A percentile compares a stretch with the other conserved stretches of the same genome.
Evolutionary conservation across 2,113 vertebrate species (phyloP).

Genomic region (Cygnus atratus): DNA sequence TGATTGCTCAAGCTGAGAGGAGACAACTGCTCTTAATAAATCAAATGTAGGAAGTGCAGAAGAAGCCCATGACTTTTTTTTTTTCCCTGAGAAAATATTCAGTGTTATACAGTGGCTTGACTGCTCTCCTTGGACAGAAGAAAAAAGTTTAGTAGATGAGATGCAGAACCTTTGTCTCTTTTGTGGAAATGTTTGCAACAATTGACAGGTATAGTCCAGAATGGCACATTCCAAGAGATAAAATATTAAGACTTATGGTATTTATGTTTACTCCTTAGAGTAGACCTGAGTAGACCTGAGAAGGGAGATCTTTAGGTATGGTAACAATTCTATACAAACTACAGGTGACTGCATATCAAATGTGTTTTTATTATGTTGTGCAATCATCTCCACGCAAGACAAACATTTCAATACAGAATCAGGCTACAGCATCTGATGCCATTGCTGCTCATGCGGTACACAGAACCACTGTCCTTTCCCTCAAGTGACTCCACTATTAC

Average conservation of each 20-base stretch:
- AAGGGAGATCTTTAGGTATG: not conserved
- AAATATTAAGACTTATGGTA: not conserved
- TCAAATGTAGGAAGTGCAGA: not conserved
- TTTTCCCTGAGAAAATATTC: not conserved
- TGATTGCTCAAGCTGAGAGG: not conserved
- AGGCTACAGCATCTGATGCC: not conserved
- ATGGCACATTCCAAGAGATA: not conserved
- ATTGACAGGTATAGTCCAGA: not conserved
- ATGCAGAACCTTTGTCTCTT: not conserved
- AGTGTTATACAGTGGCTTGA: not conserved
- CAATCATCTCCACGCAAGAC: not conserved
- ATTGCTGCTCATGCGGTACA: not conserved
- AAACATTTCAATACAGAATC: not conserved
- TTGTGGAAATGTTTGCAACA: not conserved
- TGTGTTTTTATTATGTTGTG: not conserved
- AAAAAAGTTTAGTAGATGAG: not conserved
- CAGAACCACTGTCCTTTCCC: not conserved
- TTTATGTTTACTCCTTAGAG: not conserved
- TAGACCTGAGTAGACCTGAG: not conserved
- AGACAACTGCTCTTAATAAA: not conserved
- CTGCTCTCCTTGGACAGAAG: not conserved
- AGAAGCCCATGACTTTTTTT: not conserved
- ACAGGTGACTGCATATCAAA: not conserved
- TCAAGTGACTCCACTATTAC: not conserved
- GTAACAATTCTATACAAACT: not conserved